Base-by-base conservation (phyloP, 2,888 invertebrate genomes). In the Rapana venosa region DNA sequence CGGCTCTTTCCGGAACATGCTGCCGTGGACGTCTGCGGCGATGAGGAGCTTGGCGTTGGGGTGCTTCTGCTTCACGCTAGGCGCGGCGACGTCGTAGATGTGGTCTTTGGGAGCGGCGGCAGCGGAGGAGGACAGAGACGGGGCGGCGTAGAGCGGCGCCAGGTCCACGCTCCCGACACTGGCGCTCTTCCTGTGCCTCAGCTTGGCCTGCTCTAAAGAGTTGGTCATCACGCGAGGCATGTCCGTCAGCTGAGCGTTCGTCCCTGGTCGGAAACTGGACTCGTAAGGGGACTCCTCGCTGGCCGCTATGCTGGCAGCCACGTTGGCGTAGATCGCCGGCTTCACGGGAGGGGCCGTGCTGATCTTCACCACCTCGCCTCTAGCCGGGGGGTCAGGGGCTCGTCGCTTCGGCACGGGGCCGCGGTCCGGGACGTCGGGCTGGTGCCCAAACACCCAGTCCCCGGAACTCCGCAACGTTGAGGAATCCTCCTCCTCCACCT, bases 181-280 rank as follows among this genome's bases (percentile, higher is more conserved):
- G 22, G 92, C 88, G 85, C 89, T 92, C 86, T 92, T 92, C 36
- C 92, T 91, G 85, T 47, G 47, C 83, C 92, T 91, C 15, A 92
- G 91, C 86, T 91, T 93, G 26, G 92, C 90, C 79, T 93, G 92
- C 61, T 92, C 86, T 70, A 81, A 26, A 20, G 88, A 88, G n/a
- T 58, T 83, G 30, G 91, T 91, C 83, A 90, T 90, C 58, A 92
- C 98, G 94, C 98, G 97, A n/a, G 98, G 98, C 89, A 98, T 98
- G 61, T 98, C 98, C 96, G 98, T 98, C 91, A 99, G 97, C 96
- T 98, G 98, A 88, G 98, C 98, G 96, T 97, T 98, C 92, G 98
- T 97, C 91, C 98, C 97, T 17, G 99, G 99, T 94, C 98, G 97
- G 97, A 99, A 99, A 94, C 98, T 98, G 88, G 98, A 98, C 96